Base-by-base conservation (phyloP, 2,797 vertebrate genomes). In the Hapalemur alaotrensis region DNA sequence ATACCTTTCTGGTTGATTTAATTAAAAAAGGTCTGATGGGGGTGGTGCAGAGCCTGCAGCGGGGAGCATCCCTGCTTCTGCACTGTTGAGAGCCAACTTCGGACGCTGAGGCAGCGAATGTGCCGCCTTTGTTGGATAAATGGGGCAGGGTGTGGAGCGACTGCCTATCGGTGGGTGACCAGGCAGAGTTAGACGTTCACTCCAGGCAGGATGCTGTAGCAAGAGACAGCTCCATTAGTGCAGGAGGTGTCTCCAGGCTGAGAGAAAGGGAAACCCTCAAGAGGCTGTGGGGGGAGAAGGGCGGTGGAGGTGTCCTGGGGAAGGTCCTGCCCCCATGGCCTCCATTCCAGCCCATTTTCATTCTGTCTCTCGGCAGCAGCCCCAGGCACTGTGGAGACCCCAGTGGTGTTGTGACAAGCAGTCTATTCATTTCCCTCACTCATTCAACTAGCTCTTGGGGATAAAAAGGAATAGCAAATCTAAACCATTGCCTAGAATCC, bases 391-490 rank as follows among this genome's bases (percentile, higher is more conserved):
- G 48, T 48, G 81, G 76, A 89, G 96, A 93, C 75, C 89, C 94
- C 30, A 43, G 93, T 57, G 87, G 83, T 82, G 69, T 5, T 94
- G 83, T 93, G 96, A 97, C 96, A 97, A 97, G 95, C 87, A 82
- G 41, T 89, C 87, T 96, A 91, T 96, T 97, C 96, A 97, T 95
- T 97, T 95, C 84, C 82, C 90, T 70, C 52, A 95, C 81, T 92
- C 87, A 92, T 87, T 59, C 84, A 79, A 59, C 6, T 65, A 69
- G 87, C 91, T 97, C n/a, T 93, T 0, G 2, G 94, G 86, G 94
- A 96, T 75, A 94, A 97, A 97, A 96, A 95, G 79, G 79, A 95
- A 95, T 13, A 93, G 89, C 87, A 91, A 95, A 97, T 91, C 75
- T 94, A 93, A 96, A 97, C 84, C 87, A 95, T 89, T 83, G 96